Base-by-base conservation (phyloP, 2,888 invertebrate species). In the Nasonia oneida region DNA sequence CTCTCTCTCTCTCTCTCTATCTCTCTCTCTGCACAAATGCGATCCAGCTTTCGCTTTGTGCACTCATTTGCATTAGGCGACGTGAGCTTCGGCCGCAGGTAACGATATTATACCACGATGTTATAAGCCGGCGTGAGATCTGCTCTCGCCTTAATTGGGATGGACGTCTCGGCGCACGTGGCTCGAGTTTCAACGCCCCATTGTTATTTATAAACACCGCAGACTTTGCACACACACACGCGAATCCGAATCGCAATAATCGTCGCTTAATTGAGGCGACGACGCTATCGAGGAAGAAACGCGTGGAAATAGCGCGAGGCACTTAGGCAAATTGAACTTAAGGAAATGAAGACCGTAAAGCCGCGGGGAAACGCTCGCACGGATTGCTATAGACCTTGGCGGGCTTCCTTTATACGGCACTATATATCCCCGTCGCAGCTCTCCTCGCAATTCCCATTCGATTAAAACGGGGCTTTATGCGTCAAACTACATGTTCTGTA, bases 291-390 rank as follows among this genome's bases (percentile, higher is more conserved):
- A 37, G 37, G 0, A 5, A 5, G 12, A 33, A 75, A 6, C 39
- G 33, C 0, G 47, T 64, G 29, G 39, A 37, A 84, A 84, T 67
- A 5, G 39, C 29, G 29, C 61, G 79, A 67, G 47, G 89, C 89
- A 89, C 90, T 90, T 88, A 89, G 87, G 86, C 77, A 89, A 89
- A 90, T 90, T 90, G 88, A 89, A 89, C 88, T 89, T 86, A 86
- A 88, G 89, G 87, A 89, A 89, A 88, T 89, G 89, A 89, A 89
- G 87, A 87, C 88, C 84, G 86, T 87, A 86, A 87, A 88, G 42
- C 23, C n/a, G 29, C 14, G 12, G n/a, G 23, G 37, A 71, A 33
- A n/a, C 67, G 39, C n/a, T 53, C 37, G 18, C n/a, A 15, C 15
- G 79, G 79, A 78, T 85, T 81, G 73, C 73, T 64, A 83, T 86